phyloP scores from a whole-genome alignment of 2,888 invertebrate genomes.

The Frankliniella intonsa region DNA sequence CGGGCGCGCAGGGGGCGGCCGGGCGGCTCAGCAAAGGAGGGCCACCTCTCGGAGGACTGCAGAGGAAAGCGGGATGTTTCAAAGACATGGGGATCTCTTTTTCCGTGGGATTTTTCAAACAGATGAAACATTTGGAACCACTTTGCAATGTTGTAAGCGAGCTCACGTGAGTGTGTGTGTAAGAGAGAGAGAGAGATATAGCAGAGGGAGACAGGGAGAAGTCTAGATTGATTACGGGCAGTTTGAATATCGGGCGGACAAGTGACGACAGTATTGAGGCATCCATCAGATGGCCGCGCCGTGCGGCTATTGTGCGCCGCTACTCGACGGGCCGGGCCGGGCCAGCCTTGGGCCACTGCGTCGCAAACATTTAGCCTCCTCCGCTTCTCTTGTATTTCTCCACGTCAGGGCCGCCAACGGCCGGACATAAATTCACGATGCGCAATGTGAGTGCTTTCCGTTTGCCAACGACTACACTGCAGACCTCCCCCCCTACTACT shows the following conservation, averaged over 20 bases:
- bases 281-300: not conserved
- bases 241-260: not conserved
- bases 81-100: no score
- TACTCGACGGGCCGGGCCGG: not conserved
- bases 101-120: no score
- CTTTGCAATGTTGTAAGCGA: no score
- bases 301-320: not conserved
- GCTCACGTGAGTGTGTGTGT: no score
- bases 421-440: not conserved
- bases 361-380: not conserved
- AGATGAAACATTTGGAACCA: no score
- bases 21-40: no score
- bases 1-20: not conserved
- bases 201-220: no score
- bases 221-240: no score
- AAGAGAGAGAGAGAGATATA: not conserved
- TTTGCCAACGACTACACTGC: slow-evolving; percentile 3
- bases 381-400: not conserved
- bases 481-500: not conserved
- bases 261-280: not conserved
- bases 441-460: slow-evolving; percentile 10
- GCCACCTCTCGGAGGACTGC: no score
- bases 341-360: not conserved
- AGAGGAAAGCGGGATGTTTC: no score
- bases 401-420: slow-evolving; percentile 2